These are phyloP conservation scores for Intellagama lesueurii DNA, from an alignment of 2,797 vertebrate species.

Conservation along the genomic window DNA sequence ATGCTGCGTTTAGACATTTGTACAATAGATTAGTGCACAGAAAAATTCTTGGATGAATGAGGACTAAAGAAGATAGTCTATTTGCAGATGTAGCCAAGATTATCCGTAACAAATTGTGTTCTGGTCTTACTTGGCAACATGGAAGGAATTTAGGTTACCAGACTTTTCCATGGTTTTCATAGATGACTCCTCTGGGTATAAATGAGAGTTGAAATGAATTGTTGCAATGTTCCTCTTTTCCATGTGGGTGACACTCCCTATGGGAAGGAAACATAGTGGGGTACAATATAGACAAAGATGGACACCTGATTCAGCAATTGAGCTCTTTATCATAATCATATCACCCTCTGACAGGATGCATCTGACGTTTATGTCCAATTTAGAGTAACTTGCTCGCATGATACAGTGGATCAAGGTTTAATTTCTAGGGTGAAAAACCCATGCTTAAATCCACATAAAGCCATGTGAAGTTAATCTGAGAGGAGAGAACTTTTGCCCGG, in stretches of 20 bases:
- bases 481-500: too few species aligned
- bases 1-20: slow-evolving; percentile 76
- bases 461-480: not conserved
- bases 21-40: slow-evolving; percentile 74
- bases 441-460: not conserved
- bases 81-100: slow-evolving; percentile 14
- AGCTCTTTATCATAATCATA: not conserved
- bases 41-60: slow-evolving; percentile 67
- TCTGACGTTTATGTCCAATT: not conserved
- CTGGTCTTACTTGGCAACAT: slow-evolving; percentile 3
- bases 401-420: not conserved
- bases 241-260: not conserved
- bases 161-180: not conserved
- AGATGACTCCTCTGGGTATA: slow-evolving; percentile 28
- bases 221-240: slow-evolving; percentile 1
- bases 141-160: slow-evolving; percentile 16
- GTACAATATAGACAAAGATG: not conserved
- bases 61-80: slow-evolving; percentile 55
- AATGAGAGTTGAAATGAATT: not conserved
- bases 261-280: not conserved
- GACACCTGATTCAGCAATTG: not conserved
- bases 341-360: not conserved
- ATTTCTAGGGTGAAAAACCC: not conserved
- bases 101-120: slow-evolving; percentile 36
- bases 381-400: not conserved